A percentile compares a stretch with the other conserved stretches of the same genome.
These are phyloP conservation scores for Cercopithecus mona DNA, from an alignment of 2,113 vertebrate genomes.

Conservation along the genomic window DNA sequence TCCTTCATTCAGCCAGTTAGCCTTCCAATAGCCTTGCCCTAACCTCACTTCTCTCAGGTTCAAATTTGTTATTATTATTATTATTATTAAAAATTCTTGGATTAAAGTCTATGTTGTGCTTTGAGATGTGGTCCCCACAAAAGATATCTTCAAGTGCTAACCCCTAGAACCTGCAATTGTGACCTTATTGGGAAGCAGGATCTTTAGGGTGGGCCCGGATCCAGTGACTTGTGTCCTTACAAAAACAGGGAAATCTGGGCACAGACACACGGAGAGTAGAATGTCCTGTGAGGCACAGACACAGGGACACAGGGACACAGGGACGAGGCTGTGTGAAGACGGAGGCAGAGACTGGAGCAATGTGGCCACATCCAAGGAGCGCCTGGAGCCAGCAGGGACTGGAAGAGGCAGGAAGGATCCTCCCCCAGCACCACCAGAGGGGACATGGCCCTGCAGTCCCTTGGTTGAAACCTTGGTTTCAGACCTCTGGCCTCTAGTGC, in stretches of 20 bases:
- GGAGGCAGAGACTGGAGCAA: rapidly evolving
- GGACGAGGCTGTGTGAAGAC: rapidly evolving
- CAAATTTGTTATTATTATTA: neutral
- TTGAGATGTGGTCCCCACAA: too few species aligned
- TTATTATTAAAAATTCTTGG: neutral
- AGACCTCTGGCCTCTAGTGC: neutral
- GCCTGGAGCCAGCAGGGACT: neutral
- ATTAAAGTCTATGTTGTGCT: neutral
- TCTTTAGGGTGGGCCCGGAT: neutral
- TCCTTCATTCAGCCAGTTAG: neutral
- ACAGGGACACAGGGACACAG: too few species aligned
- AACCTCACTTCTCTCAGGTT: neutral
- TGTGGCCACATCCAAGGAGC: too few species aligned
- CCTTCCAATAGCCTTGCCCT: neutral
- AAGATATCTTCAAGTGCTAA: neutral
- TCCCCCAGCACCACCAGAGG: neutral
- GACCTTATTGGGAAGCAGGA: neutral
- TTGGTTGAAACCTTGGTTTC: neutral
- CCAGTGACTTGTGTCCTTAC: neutral
- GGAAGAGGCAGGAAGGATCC: neutral
- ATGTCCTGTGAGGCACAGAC: neutral
- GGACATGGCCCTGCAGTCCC: neutral
- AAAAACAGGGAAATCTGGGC: neutral
- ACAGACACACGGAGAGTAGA: neutral
- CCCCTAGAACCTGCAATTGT: rapidly evolving